These are phyloP conservation scores for Delphinapterus leucas DNA, from an alignment of 2,113 vertebrate species.

Conservation along the genomic window DNA sequence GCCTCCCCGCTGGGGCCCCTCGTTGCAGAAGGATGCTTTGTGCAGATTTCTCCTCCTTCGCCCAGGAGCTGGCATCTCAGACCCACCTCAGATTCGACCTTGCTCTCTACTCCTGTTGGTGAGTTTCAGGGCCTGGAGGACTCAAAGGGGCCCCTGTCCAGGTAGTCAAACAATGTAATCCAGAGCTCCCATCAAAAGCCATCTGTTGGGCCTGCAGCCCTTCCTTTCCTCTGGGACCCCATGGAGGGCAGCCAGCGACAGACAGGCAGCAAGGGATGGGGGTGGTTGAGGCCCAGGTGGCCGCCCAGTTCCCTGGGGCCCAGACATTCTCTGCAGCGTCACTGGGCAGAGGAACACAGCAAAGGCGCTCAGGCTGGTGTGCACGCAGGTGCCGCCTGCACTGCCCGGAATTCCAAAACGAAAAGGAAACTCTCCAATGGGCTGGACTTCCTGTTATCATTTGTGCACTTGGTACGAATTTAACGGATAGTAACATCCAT, in stretches of 20 bases:
- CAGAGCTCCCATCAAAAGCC: background rate
- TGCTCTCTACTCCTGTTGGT: background rate
- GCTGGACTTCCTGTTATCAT: background rate
- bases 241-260: background rate
- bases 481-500: fast-evolving
- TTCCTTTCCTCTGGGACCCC: background rate
- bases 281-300: background rate
- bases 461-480: fast-evolving
- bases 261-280: background rate
- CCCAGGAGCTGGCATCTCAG: background rate
- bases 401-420: background rate
- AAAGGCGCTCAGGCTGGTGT: fast-evolving
- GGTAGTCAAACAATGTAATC: background rate
- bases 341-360: too few species aligned
- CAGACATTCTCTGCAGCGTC: background rate
- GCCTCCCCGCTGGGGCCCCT: background rate
- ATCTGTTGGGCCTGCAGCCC: background rate
- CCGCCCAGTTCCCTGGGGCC: background rate
- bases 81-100: background rate
- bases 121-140: background rate
- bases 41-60: background rate
- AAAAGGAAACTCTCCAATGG: fast-evolving
- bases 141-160: background rate
- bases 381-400: fast-evolving
- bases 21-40: background rate